phyloP scores from a whole-genome alignment of 2,888 invertebrate species.

The Adela reaumurella region DNA sequence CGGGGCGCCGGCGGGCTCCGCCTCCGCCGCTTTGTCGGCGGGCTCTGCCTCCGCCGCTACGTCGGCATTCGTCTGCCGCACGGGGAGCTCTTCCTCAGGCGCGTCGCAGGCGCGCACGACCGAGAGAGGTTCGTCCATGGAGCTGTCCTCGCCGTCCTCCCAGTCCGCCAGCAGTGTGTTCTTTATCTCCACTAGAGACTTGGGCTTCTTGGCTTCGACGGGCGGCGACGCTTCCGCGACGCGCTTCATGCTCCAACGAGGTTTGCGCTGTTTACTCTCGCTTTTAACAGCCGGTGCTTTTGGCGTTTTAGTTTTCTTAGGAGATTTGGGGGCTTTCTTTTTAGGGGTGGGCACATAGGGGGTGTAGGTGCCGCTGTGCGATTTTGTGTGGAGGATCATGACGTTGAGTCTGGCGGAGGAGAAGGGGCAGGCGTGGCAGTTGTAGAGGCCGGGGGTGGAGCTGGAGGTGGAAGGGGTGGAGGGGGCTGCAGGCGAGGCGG shows the following conservation, averaged over 20 bases:
- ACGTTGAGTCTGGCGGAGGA: conserved; percentile 68
- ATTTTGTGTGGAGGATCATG: conserved; percentile 69
- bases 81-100: conserved; percentile 2
- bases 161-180: conserved; percentile 73
- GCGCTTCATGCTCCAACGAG: conserved; percentile 25
- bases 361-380: conserved; percentile 56
- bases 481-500: conserved; percentile 9
- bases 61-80: too few relatives aligned
- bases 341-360: conserved; percentile 43
- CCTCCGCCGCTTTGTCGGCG: conserved; percentile 33
- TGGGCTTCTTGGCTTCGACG: conserved; percentile 40
- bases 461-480: conserved; percentile 24
- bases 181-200: conserved; percentile 62
- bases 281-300: conserved; percentile 10
- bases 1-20: conserved; percentile 23
- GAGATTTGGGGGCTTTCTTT: conserved; percentile 22
- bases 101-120: conserved; percentile 16
- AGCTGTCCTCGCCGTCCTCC: conserved; percentile 56
- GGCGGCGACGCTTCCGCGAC: conserved; percentile 26
- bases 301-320: conserved; percentile 2
- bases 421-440: conserved; percentile 64
- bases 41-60: conserved; percentile 18
- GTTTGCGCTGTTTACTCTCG: conserved; percentile 14
- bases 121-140: conserved; percentile 33
- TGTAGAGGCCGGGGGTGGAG: conserved; percentile 35